phyloP scores from a whole-genome alignment of 35 echinoderm and acorn worm genomes.

The Apostichopus californicus region DNA sequence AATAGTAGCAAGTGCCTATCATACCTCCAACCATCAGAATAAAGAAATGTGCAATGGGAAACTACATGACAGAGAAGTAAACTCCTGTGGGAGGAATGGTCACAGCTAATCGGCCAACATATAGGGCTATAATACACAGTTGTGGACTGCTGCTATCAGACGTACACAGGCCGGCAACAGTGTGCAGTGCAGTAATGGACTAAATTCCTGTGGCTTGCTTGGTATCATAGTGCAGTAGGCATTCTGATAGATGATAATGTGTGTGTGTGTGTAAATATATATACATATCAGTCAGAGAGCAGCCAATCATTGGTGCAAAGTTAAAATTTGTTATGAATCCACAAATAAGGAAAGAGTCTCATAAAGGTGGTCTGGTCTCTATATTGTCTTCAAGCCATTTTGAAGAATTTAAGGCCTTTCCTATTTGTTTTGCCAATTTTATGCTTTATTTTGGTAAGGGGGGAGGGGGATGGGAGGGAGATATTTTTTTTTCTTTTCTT shows the following conservation, averaged over 20 bases:
- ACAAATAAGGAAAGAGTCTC: background rate
- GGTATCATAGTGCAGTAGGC: background rate
- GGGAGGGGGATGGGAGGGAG: no score
- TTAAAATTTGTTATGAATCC: background rate
- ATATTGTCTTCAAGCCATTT: no score
- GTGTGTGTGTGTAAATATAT: background rate
- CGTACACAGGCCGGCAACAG: background rate
- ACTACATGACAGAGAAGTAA: background rate
- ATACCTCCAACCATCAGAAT: background rate
- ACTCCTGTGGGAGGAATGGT: background rate
- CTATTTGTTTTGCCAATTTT: no score
- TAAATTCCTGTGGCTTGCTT: background rate
- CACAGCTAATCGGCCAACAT: background rate
- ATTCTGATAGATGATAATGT: background rate
- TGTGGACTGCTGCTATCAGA: background rate
- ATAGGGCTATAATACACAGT: background rate
- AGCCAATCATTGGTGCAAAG: slow-evolving; percentile 1
- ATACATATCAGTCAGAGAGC: background rate
- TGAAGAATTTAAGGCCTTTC: no score
- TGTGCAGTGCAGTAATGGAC: background rate
- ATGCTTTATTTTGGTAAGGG: no score
- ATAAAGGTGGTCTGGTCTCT: no score
- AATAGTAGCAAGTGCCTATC: background rate
- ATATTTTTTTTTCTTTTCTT: no score
- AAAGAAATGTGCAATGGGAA: background rate